Evolutionary conservation across 2,113 vertebrate genomes (phyloP).

Genomic region (Azemiops feae): DNA sequence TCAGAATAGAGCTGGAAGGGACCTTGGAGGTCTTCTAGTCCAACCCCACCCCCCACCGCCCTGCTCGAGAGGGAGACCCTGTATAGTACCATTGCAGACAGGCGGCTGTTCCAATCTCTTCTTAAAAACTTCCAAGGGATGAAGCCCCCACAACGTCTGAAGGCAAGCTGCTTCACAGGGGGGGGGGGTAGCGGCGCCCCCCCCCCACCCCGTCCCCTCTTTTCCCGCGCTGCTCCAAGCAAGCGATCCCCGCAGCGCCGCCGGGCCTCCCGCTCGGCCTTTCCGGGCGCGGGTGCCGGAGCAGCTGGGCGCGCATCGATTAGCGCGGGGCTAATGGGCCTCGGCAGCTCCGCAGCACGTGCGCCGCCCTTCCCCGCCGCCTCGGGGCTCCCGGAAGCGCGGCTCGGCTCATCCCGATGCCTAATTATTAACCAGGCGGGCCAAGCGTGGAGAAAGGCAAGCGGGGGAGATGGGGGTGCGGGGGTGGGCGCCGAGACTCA

Average conservation of each 20-base stretch:
- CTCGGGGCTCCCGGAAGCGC: background rate
- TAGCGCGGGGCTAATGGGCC: background rate
- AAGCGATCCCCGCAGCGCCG: background rate
- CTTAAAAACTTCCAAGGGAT: no score
- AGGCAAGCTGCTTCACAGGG: no score
- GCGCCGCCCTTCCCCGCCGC: background rate
- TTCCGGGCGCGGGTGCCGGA: background rate
- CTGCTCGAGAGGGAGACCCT: no score
- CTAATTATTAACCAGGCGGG: background rate
- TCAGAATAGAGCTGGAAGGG: no score
- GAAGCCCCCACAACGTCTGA: no score
- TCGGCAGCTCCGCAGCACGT: background rate
- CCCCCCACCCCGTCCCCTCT: background rate
- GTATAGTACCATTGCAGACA: no score
- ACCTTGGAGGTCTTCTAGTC: no score
- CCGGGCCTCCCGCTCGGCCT: background rate
- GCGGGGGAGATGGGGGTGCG: no score
- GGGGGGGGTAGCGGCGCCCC: background rate
- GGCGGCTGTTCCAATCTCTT: no score
- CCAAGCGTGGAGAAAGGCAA: background rate
- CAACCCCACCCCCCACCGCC: no score
- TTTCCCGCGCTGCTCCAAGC: background rate
- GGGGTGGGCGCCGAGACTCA: background rate
- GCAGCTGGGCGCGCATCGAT: conserved; percentile 2
- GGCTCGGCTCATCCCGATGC: background rate